Evolutionary conservation across 1,140 invertebrate genomes (phyloP).

Genomic region (Physella acuta): DNA sequence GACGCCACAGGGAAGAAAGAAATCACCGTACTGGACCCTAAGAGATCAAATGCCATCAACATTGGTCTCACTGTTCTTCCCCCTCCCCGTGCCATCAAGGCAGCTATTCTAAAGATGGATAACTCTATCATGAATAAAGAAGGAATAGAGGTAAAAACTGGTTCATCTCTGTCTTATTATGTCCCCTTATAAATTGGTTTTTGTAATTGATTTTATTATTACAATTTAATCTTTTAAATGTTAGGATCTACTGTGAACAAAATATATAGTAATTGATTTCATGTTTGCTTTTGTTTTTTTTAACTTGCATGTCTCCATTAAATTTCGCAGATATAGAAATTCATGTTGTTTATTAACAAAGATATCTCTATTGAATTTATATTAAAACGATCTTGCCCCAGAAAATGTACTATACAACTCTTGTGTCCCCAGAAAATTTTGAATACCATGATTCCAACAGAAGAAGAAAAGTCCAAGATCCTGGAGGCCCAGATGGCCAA

Average conservation of each 20-base stretch:
- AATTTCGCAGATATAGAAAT: too few relatives aligned
- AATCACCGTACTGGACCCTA: slow-evolving; percentile 93
- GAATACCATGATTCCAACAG: slow-evolving; percentile 90
- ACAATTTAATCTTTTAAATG: not conserved
- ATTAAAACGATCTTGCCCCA: too few relatives aligned
- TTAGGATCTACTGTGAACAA: too few relatives aligned
- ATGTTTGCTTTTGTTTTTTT: not conserved
- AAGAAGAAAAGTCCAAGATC: slow-evolving; percentile 94
- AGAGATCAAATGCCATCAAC: slow-evolving; percentile 98
- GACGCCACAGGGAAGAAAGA: slow-evolving; percentile 92
- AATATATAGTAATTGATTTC: not conserved
- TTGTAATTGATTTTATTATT: not conserved
- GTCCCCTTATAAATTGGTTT: not conserved
- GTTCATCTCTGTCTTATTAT: not conserved
- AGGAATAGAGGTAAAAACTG: slow-evolving; percentile 88
- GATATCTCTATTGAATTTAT: too few relatives aligned
- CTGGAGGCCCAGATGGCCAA: slow-evolving; percentile 91
- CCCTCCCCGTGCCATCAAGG: slow-evolving; percentile 90
- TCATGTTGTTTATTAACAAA: too few relatives aligned
- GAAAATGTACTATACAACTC: too few relatives aligned
- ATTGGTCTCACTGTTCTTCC: slow-evolving; percentile 99
- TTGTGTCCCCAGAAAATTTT: slow-evolving; percentile 97
- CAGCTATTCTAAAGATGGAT: slow-evolving; percentile 99
- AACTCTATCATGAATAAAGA: slow-evolving; percentile 96
- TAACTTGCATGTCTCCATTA: too few relatives aligned